phyloP scores from a whole-genome alignment of 1,140 invertebrate genomes.

The Paramacrobiotus metropolitanus region DNA sequence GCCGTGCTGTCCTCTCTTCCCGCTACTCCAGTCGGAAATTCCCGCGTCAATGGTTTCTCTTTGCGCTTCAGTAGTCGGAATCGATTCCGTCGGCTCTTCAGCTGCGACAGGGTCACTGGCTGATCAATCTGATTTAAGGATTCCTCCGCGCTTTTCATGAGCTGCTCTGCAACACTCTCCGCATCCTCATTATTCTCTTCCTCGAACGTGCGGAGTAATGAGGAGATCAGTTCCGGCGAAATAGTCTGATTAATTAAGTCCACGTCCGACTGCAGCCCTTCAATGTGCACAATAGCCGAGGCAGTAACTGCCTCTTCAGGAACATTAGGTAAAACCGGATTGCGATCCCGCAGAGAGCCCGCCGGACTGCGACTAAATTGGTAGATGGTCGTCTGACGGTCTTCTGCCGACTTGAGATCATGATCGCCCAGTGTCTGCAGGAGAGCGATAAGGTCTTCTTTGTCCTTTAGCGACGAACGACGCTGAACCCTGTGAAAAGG shows the following conservation, averaged over 20 bases:
- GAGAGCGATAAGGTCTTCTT: slow-evolving; percentile 1
- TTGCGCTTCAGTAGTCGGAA: not conserved
- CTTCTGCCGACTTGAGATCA: not conserved
- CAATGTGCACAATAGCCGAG: slow-evolving; percentile 1
- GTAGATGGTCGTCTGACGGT: not conserved
- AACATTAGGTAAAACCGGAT: not conserved
- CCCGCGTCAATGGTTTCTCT: not conserved
- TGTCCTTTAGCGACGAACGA: not conserved
- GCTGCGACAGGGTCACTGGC: not conserved
- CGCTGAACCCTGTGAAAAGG: not conserved
- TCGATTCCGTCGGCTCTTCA: not conserved
- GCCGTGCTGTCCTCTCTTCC: too few relatives aligned
- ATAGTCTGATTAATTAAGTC: not conserved
- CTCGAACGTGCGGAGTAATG: not conserved
- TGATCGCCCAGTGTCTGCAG: not conserved
- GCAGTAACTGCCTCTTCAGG: not conserved
- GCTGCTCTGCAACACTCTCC: not conserved
- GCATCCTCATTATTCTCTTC: not conserved
- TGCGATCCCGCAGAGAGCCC: not conserved
- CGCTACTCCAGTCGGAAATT: too few relatives aligned
- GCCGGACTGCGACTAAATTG: not conserved
- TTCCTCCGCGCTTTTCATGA: not conserved
- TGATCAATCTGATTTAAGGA: slow-evolving; percentile 2
- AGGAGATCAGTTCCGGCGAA: not conserved
- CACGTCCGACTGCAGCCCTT: not conserved